A percentile compares a stretch with the other conserved stretches of the same genome.
phyloP scores from a whole-genome alignment of 2,113 vertebrate species.

The Euleptes europaea region DNA sequence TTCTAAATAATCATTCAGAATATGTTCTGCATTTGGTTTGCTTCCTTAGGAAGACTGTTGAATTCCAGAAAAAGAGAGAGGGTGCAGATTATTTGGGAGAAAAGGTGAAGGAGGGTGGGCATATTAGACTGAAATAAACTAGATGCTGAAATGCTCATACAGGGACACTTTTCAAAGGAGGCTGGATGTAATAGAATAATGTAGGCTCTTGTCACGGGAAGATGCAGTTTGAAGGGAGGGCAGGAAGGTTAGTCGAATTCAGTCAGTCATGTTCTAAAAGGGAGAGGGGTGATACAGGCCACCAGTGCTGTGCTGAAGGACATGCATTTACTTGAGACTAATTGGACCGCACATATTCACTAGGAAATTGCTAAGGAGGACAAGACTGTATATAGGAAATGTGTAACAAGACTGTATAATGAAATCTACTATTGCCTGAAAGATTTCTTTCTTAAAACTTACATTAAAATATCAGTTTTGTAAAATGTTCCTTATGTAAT shows the following conservation, averaged over 20 bases:
- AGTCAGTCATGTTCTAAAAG: slow-evolving; percentile 35
- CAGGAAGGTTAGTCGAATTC: slow-evolving; percentile 36
- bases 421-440: background rate
- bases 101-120: slow-evolving; percentile 43
- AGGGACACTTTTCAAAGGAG: slow-evolving; percentile 37
- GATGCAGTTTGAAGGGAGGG: slow-evolving; percentile 44
- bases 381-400: background rate
- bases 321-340: background rate
- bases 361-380: background rate
- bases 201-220: slow-evolving; percentile 39
- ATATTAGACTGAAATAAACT: slow-evolving; percentile 27
- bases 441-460: background rate
- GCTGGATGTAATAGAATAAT: slow-evolving; percentile 47
- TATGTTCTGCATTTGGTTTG: slow-evolving; percentile 33
- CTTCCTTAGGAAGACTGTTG: background rate
- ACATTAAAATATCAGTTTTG: background rate
- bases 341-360: background rate
- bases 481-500: background rate
- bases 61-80: background rate
- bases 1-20: slow-evolving; percentile 41
- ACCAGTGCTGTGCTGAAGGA: background rate
- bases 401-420: background rate
- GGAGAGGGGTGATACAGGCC: slow-evolving; percentile 16
- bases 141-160: slow-evolving; percentile 40
- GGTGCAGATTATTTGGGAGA: slow-evolving; percentile 50